A percentile compares a stretch with the other conserved stretches of the same genome.
Conservation (phyloP, 2,113 vertebrate genomes). For the Tor tambroides region DNA sequence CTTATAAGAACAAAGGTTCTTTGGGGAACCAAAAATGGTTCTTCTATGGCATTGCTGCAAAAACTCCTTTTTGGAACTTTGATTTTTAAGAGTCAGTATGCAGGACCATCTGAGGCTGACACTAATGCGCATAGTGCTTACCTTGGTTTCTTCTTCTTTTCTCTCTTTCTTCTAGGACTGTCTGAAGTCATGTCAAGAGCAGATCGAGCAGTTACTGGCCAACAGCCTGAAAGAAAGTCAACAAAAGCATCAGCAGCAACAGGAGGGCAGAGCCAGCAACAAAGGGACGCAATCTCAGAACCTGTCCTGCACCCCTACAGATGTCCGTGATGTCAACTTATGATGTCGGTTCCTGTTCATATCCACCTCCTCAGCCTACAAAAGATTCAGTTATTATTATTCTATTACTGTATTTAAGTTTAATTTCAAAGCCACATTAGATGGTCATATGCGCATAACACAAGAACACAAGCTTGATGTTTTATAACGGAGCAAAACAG, state of each 20-base stretch:
- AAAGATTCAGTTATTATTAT: slow-evolving; percentile 52
- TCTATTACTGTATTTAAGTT: slow-evolving; percentile 50
- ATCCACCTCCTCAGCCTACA: neutral
- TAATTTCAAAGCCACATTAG: neutral
- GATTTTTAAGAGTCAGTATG: neutral
- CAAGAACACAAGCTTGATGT: neutral
- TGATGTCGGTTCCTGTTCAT: slow-evolving; percentile 73
- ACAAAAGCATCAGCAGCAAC: slow-evolving; percentile 71
- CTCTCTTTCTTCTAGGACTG: slow-evolving; percentile 79
- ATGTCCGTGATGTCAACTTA: slow-evolving; percentile 94
- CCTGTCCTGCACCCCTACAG: slow-evolving; percentile 95
- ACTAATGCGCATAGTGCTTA: neutral
- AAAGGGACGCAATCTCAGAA: slow-evolving; percentile 88
- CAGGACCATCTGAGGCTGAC: neutral
- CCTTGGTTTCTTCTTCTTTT: neutral
- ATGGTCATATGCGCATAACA: neutral
- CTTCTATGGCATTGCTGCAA: too few species aligned
- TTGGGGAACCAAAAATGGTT: too few species aligned
- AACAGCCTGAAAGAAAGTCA: slow-evolving; percentile 85
- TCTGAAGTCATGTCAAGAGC: slow-evolving; percentile 95
- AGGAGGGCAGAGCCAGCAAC: slow-evolving; percentile 70
- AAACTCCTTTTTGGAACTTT: too few species aligned
- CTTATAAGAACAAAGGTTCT: too few species aligned
- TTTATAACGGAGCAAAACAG: neutral
- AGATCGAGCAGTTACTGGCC: slow-evolving; percentile 91